These are phyloP conservation scores for Cantharis nigra DNA, from an alignment of 2,888 invertebrate species.

Conservation along the genomic window DNA sequence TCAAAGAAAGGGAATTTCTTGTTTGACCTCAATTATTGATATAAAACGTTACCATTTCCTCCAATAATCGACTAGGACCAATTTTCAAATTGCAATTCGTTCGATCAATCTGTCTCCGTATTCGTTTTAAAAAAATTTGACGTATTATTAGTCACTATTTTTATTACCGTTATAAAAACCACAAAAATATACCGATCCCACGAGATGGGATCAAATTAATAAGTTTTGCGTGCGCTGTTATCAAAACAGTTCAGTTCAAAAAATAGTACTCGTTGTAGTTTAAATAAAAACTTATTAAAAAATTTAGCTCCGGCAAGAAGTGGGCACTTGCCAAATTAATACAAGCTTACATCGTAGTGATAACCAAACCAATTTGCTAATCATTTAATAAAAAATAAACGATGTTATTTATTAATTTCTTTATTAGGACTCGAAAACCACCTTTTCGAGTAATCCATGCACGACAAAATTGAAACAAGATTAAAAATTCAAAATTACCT, in stretches of 20 bases:
- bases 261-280: too few species aligned
- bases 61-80: neutral
- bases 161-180: neutral
- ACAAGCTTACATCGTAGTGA: too few species aligned
- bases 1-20: neutral
- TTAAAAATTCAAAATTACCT: neutral
- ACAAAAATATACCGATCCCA: neutral
- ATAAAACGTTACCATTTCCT: neutral
- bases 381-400: too few species aligned
- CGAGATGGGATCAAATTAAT: neutral
- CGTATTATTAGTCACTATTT: neutral
- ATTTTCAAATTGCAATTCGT: neutral
- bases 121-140: neutral
- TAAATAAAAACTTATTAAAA: too few species aligned
- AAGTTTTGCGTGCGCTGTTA: neutral
- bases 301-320: too few species aligned
- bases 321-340: too few species aligned
- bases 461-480: too few species aligned
- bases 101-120: neutral
- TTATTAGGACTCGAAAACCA: neutral
- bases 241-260: too few species aligned
- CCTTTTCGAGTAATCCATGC: too few species aligned
- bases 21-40: conserved; percentile 3
- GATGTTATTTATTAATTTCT: neutral
- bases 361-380: too few species aligned